Percentiles rank a stretch among this genome's conserved stretches.
Conservation (phyloP, 2,888 invertebrate genomes). For the Abrostola tripartita region DNA sequence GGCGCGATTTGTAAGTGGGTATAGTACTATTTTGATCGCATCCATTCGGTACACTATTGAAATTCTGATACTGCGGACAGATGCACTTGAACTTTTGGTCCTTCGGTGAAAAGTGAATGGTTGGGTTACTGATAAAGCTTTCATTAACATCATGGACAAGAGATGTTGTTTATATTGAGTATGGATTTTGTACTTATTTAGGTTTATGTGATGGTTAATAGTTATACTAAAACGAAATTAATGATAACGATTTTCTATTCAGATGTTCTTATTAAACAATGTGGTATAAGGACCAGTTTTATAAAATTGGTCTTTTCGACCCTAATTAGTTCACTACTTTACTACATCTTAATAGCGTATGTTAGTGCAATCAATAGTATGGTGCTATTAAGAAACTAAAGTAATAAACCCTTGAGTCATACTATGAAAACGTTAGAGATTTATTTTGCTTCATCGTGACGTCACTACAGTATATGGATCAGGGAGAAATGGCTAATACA, state of each 20-base stretch:
- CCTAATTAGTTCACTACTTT: background rate
- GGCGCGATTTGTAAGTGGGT: conserved; percentile 40
- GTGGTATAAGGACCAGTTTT: conserved; percentile 12
- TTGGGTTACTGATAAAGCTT: background rate
- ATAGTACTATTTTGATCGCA: conserved; percentile 50
- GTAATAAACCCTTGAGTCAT: conserved; percentile 39
- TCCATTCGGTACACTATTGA: conserved; percentile 17
- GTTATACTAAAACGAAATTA: background rate
- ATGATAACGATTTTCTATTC: background rate
- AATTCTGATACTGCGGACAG: conserved; percentile 19
- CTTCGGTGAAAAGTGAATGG: background rate
- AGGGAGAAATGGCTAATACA: conserved; percentile 39
- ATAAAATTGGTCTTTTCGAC: conserved; percentile 4
- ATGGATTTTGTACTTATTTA: background rate
- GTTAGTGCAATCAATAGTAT: conserved; percentile 8
- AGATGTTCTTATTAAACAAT: background rate
- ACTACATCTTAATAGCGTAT: conserved; percentile 4
- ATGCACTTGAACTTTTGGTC: conserved; percentile 18
- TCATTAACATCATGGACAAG: background rate
- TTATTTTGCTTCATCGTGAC: conserved; percentile 52
- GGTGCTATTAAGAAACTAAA: conserved; percentile 32
- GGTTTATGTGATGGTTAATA: background rate
- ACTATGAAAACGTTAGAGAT: conserved; percentile 43
- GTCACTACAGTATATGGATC: conserved; percentile 42
- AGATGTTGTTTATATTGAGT: background rate